Evolutionary conservation across 2,888 invertebrate species (phyloP).

Genomic region (Aleiodes testaceus): DNA sequence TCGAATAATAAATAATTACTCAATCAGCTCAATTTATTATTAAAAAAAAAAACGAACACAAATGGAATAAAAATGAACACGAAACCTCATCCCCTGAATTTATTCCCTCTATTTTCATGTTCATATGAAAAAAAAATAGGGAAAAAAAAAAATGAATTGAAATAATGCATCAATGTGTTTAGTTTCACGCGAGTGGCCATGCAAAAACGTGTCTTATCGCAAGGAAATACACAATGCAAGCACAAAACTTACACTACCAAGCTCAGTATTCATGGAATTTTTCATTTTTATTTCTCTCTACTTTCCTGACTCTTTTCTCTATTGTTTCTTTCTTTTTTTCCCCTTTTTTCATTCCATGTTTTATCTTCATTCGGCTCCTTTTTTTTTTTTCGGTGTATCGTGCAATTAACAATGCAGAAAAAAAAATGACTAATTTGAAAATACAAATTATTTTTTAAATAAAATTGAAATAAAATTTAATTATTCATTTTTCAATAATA

Average conservation of each 20-base stretch:
- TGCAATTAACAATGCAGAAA: no score
- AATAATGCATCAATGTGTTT: conserved; percentile 21
- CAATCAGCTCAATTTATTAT: no score
- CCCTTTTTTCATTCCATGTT: neutral
- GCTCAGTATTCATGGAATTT: neutral
- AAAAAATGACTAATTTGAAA: no score
- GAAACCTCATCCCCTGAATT: neutral
- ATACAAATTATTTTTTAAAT: no score
- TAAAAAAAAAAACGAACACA: neutral
- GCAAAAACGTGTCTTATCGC: conserved; percentile 28
- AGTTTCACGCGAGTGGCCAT: conserved; percentile 5
- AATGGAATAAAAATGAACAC: neutral
- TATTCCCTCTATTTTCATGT: neutral
- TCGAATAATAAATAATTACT: no score
- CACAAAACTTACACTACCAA: neutral
- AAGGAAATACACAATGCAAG: conserved; percentile 1
- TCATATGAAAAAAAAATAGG: neutral
- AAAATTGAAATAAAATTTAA: no score
- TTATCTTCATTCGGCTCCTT: neutral
- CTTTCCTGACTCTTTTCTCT: neutral
- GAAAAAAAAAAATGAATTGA: conserved; percentile 3
- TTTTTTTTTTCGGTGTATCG: no score
- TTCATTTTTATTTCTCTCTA: conserved; percentile 9
- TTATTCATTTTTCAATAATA: no score
- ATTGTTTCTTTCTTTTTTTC: neutral